Evolutionary conservation across 1,140 invertebrate species (phyloP).

Genomic region (Drosophila melanica): DNA sequence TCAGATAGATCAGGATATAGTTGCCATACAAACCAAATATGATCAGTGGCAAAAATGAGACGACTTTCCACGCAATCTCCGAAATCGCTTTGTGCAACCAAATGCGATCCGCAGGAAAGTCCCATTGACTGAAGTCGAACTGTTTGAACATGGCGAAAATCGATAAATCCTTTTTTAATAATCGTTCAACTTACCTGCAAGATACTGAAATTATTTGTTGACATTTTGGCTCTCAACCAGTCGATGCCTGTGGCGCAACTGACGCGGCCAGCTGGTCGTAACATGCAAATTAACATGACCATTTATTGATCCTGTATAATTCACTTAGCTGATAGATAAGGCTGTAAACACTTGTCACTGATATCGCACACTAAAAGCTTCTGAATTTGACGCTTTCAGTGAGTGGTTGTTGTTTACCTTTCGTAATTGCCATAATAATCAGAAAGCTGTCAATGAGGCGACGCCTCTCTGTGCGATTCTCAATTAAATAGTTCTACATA

Average conservation of each 20-base stretch:
- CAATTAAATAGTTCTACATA: neutral
- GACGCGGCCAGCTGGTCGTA: neutral
- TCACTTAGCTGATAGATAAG: constrained; percentile 72
- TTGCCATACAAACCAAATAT: constrained; percentile 90
- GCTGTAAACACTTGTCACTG: constrained; percentile 69
- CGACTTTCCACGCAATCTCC: constrained; percentile 87
- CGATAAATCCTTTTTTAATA: neutral
- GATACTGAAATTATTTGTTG: constrained; percentile 19
- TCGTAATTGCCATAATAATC: neutral
- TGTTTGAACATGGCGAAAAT: constrained; percentile 2
- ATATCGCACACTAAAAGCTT: constrained; percentile 65
- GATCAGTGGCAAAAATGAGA: constrained; percentile 87
- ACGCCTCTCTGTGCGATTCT: constrained; percentile 11
- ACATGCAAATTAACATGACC: constrained; percentile 59
- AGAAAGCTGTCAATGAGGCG: neutral
- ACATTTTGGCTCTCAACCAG: constrained; percentile 41
- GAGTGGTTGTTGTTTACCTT: constrained; percentile 20
- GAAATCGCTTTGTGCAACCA: constrained; percentile 86
- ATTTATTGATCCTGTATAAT: constrained; percentile 53
- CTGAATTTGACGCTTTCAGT: constrained; percentile 21
- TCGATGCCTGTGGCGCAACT: constrained; percentile 39
- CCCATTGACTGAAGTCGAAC: constrained; percentile 75
- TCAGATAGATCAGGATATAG: constrained; percentile 88
- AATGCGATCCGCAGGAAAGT: constrained; percentile 84
- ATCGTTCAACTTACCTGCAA: constrained; percentile 26